Percentiles rank a stretch among this genome's conserved stretches.
Evolutionary conservation across 2,888 invertebrate genomes (phyloP).

Genomic region (Invenusta paracnida): DNA sequence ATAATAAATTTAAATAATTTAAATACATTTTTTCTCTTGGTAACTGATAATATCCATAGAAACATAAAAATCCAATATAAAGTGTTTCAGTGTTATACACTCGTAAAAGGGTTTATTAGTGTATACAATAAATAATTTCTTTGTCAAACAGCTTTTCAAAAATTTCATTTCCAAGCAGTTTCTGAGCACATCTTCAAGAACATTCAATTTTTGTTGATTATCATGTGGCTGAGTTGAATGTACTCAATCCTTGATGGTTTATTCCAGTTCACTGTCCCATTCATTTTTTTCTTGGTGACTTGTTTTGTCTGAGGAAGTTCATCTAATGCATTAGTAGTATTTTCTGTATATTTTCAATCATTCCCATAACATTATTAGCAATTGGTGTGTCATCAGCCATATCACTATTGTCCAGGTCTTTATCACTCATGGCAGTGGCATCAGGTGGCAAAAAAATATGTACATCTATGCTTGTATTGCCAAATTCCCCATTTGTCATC

Average conservation of each 20-base stretch:
- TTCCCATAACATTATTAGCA: background rate
- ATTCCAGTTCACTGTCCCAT: background rate
- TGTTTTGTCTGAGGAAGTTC: background rate
- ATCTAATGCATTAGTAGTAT: background rate
- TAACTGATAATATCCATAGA: background rate
- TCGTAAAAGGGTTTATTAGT: background rate
- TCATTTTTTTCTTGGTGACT: background rate
- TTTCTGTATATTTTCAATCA: background rate
- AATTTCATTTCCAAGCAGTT: background rate
- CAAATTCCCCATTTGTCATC: too few relatives aligned
- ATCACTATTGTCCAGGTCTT: too few relatives aligned
- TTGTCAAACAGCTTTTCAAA: background rate
- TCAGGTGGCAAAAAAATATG: too few relatives aligned
- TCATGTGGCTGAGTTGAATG: background rate
- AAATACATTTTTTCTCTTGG: background rate
- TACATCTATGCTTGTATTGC: too few relatives aligned
- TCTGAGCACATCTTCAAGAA: background rate
- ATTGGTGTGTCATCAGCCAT: background rate
- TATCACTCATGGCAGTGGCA: too few relatives aligned
- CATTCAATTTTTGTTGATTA: background rate
- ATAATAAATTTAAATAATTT: too few relatives aligned
- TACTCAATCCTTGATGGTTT: background rate
- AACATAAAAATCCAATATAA: too few relatives aligned
- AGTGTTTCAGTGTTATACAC: background rate
- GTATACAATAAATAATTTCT: background rate